Conservation (phyloP, 2,888 invertebrate genomes). For the Pseudanteris insignis region DNA sequence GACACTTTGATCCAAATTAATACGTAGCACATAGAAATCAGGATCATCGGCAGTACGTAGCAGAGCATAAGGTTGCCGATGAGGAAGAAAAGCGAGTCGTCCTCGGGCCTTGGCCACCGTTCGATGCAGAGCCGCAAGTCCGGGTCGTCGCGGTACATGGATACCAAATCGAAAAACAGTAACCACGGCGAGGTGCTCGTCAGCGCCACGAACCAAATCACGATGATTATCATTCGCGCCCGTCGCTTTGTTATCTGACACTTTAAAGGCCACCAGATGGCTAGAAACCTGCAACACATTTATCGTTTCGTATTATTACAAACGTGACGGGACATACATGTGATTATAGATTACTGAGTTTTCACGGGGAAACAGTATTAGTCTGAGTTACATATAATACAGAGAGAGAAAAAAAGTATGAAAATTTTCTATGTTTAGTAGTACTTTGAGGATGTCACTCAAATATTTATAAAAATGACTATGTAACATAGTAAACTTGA, state of each 20-base stretch:
- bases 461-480: too few relatives aligned
- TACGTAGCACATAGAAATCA: constrained; percentile 91
- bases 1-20: constrained; percentile 92
- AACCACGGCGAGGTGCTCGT: constrained; percentile 90
- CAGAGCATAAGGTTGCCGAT: constrained; percentile 88
- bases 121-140: constrained; percentile 82
- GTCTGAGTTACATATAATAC: too few relatives aligned
- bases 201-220: constrained; percentile 90
- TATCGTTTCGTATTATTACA: too few relatives aligned
- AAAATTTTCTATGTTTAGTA: too few relatives aligned
- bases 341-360: not conserved
- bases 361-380: not conserved
- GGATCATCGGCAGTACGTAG: constrained; percentile 89
- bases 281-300: constrained; percentile 88
- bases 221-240: constrained; percentile 85
- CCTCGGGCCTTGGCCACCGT: constrained; percentile 85
- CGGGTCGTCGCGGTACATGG: constrained; percentile 78
- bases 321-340: not conserved
- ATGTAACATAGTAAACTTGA: too few relatives aligned
- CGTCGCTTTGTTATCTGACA: constrained; percentile 89
- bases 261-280: constrained; percentile 94
- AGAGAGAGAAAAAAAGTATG: too few relatives aligned
- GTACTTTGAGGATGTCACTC: too few relatives aligned
- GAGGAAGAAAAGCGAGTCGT: constrained; percentile 86
- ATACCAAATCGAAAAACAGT: constrained; percentile 84